Conservation (phyloP, 2,888 invertebrate genomes). For the Eupithecia inturbata region DNA sequence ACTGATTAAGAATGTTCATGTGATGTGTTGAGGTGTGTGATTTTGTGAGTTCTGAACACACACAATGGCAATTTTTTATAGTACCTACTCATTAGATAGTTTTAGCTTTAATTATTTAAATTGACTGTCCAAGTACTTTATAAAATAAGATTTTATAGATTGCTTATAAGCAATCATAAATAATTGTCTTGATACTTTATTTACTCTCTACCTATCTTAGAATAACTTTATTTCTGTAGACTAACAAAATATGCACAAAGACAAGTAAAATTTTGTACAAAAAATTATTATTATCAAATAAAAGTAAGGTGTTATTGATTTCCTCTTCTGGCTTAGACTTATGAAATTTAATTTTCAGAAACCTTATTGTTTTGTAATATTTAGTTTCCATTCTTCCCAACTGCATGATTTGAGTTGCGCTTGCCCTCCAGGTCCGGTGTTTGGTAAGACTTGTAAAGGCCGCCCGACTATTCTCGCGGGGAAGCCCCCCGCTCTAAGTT, state of each 20-base stretch:
- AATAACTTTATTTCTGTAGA: no score
- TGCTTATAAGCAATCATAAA: no score
- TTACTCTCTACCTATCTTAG: no score
- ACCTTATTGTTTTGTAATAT: neutral
- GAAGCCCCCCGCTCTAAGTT: conserved; percentile 54
- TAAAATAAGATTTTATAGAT: neutral
- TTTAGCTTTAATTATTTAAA: neutral
- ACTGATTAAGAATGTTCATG: no score
- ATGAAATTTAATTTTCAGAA: no score
- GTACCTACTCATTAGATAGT: neutral
- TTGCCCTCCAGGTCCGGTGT: conserved; percentile 52
- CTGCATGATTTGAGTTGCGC: conserved; percentile 32
- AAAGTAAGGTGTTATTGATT: no score
- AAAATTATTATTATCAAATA: no score
- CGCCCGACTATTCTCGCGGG: conserved; percentile 56
- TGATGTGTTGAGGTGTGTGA: neutral
- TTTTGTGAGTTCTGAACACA: neutral
- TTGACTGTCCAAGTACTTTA: neutral
- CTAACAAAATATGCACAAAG: no score
- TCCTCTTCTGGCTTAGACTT: no score
- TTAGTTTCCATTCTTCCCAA: conserved; percentile 11
- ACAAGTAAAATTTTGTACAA: no score
- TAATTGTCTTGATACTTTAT: no score
- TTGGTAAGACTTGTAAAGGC: conserved; percentile 49
- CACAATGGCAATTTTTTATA: neutral